Percentiles rank a stretch among this genome's conserved stretches.
Conservation (phyloP, 2,113 vertebrate species). For the Geococcyx californianus region DNA sequence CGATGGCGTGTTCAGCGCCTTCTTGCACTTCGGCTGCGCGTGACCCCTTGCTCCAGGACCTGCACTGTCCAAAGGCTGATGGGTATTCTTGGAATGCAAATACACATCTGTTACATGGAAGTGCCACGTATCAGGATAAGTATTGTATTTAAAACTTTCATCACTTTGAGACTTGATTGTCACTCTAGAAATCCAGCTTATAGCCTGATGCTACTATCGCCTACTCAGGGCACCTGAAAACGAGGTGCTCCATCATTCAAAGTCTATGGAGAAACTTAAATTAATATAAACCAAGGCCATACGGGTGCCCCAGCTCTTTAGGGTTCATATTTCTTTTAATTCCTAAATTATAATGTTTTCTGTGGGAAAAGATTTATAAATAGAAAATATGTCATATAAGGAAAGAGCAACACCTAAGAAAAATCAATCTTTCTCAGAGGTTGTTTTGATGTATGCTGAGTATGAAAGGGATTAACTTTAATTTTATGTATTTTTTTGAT, state of each 20-base stretch:
- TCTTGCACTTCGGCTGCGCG: neutral
- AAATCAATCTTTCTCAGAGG: neutral
- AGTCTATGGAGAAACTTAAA: neutral
- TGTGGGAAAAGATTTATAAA: neutral
- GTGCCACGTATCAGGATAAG: neutral
- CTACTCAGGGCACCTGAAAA: neutral
- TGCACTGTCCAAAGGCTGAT: neutral
- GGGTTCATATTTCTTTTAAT: neutral
- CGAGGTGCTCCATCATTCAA: neutral
- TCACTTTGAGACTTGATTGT: neutral
- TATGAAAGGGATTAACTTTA: neutral
- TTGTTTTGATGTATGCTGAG: neutral
- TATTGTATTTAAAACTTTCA: neutral
- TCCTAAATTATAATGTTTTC: neutral
- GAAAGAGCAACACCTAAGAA: neutral
- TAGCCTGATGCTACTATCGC: neutral
- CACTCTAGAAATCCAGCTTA: neutral
- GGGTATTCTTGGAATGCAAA: neutral
- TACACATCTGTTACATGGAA: fast-evolving
- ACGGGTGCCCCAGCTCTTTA: neutral
- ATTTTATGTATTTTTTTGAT: neutral
- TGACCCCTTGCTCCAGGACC: neutral
- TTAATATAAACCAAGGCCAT: neutral
- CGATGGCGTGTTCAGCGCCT: neutral
- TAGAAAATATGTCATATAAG: neutral